Evolutionary conservation across 2,113 vertebrate genomes (phyloP).

Genomic region (Laterallus jamaicensis): DNA sequence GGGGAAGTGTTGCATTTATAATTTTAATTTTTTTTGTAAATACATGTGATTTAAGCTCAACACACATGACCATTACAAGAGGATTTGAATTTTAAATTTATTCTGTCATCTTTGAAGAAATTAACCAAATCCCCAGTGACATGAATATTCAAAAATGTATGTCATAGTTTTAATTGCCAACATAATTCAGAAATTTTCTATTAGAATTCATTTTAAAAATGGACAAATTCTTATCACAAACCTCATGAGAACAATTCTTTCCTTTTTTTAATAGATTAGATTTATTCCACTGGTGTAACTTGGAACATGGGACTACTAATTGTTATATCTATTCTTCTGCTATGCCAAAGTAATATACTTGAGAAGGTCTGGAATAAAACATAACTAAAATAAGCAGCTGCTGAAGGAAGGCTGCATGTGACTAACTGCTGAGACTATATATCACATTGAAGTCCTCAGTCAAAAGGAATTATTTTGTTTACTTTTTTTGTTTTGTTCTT

Average conservation of each 20-base stretch:
- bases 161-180: constrained; percentile 28
- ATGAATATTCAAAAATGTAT: constrained; percentile 20
- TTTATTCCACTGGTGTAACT: not conserved
- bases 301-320: rapidly evolving
- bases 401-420: not conserved
- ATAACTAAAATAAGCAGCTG: not conserved
- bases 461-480: not conserved
- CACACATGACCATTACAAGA: not conserved
- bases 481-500: not conserved
- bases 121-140: not conserved
- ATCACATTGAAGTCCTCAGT: not conserved
- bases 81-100: constrained; percentile 28
- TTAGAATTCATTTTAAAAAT: not conserved
- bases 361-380: not conserved
- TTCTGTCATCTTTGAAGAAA: constrained; percentile 16
- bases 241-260: not conserved
- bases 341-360: not conserved
- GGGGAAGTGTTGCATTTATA: not conserved
- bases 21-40: constrained; percentile 15
- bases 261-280: not conserved
- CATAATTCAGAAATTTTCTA: constrained; percentile 25
- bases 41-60: constrained; percentile 17
- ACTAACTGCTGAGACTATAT: not conserved
- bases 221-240: not conserved
- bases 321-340: not conserved